Percentiles rank a stretch among this genome's conserved stretches.
These are phyloP conservation scores for Molossus alvarezi DNA, from an alignment of 2,797 vertebrate species.

Conservation along the genomic window DNA sequence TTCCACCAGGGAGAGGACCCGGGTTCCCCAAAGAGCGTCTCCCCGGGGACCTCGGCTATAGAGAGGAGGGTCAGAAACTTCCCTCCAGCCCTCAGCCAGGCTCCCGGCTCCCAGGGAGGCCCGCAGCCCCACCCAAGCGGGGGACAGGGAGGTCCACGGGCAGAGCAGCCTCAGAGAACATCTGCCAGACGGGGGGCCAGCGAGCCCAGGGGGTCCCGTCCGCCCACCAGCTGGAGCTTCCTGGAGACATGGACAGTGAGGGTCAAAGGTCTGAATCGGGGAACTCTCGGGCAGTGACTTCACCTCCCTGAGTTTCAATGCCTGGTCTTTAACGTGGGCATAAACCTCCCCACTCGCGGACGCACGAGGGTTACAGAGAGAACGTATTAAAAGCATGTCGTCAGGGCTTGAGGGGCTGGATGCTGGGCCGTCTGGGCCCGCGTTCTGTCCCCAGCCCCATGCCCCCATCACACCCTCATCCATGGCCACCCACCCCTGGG, in stretches of 20 bases:
- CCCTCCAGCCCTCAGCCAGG: not conserved
- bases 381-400: accelerated
- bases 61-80: not conserved
- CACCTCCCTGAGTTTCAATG: not conserved
- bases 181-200: not conserved
- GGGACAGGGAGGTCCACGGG: not conserved
- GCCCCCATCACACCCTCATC: accelerated
- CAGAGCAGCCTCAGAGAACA: not conserved
- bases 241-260: accelerated
- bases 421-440: not conserved
- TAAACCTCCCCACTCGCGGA: not conserved
- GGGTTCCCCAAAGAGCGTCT: not conserved
- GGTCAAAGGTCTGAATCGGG: not conserved
- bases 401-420: not conserved
- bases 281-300: too few relatives aligned
- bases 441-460: too few relatives aligned
- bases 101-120: not conserved
- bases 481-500: accelerated
- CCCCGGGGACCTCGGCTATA: not conserved
- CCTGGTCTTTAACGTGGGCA: too few relatives aligned
- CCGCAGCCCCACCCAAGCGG: not conserved
- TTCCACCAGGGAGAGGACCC: accelerated
- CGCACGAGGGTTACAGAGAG: accelerated
- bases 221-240: not conserved
- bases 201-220: not conserved